phyloP scores from a whole-genome alignment of 2,797 vertebrate genomes.

The Tarsius wallacei region DNA sequence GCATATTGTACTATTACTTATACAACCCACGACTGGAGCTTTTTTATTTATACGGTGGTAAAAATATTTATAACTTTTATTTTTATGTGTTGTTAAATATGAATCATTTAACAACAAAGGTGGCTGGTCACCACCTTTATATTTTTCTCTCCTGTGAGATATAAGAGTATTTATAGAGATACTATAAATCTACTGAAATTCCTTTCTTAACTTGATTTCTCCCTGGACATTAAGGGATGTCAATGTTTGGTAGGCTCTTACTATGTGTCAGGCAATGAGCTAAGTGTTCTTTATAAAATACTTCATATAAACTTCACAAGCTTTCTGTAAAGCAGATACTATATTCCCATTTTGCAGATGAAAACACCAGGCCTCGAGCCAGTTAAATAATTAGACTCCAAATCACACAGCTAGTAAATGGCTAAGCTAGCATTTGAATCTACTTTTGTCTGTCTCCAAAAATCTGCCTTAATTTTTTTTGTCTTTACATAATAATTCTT shows the following conservation, averaged over 20 bases:
- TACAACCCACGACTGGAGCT: neutral
- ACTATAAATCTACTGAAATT: neutral
- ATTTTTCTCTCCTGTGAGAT: neutral
- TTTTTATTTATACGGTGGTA: constrained; percentile 48
- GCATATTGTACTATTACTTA: neutral
- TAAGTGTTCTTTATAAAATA: neutral
- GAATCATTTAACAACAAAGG: neutral
- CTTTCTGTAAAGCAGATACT: neutral
- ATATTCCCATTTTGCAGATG: neutral
- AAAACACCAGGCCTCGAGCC: neutral
- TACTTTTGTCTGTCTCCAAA: neutral
- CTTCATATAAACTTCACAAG: neutral
- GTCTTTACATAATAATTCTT: neutral
- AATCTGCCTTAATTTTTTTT: neutral
- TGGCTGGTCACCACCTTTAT: neutral
- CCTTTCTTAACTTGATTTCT: constrained; percentile 36
- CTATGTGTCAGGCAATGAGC: neutral
- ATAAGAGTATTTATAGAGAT: constrained; percentile 33
- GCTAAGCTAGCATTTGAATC: neutral
- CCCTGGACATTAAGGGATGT: neutral
- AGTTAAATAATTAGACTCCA: neutral
- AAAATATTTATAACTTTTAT: constrained; percentile 69
- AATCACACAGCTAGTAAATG: neutral
- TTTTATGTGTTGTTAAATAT: constrained; percentile 51
- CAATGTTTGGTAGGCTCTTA: neutral